These are phyloP conservation scores for Carollia perspicillata DNA, from an alignment of 2,113 vertebrate genomes.

Conservation along the genomic window DNA sequence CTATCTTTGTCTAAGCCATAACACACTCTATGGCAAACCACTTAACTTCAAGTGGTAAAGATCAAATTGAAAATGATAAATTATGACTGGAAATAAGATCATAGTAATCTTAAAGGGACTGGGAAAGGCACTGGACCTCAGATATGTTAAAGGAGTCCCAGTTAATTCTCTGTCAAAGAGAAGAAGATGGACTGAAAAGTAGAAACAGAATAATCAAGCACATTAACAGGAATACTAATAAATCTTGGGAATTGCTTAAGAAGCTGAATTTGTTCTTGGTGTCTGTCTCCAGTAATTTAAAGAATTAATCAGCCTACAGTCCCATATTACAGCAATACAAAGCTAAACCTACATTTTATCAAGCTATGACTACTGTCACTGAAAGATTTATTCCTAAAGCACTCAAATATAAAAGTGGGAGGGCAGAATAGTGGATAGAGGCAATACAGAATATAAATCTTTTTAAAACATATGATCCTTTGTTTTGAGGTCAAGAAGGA, in stretches of 20 bases:
- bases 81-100: conserved; percentile 54
- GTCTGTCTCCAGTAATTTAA: conserved; percentile 50
- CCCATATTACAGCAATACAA: conserved; percentile 38
- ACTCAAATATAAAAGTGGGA: conserved; percentile 41
- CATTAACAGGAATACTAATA: conserved; percentile 39
- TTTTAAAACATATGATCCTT: conserved; percentile 56
- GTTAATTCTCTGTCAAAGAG: conserved; percentile 67
- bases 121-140: conserved; percentile 49
- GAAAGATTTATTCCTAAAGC: conserved; percentile 35
- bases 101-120: conserved; percentile 42
- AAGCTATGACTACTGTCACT: conserved; percentile 16
- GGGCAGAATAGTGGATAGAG: conserved; percentile 25
- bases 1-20: conserved; percentile 58
- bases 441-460: conserved; percentile 25
- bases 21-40: conserved; percentile 57
- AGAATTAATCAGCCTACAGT: conserved; percentile 51
- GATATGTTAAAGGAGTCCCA: conserved; percentile 25
- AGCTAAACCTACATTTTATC: conserved; percentile 39
- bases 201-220: conserved; percentile 59
- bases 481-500: conserved; percentile 58
- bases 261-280: conserved; percentile 23
- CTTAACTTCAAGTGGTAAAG: conserved; percentile 59
- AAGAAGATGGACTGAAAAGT: conserved; percentile 64
- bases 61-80: conserved; percentile 42
- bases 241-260: conserved; percentile 21